Evolutionary conservation across 2,113 vertebrate genomes (phyloP).

Genomic region (Poeciliopsis occidentalis): DNA sequence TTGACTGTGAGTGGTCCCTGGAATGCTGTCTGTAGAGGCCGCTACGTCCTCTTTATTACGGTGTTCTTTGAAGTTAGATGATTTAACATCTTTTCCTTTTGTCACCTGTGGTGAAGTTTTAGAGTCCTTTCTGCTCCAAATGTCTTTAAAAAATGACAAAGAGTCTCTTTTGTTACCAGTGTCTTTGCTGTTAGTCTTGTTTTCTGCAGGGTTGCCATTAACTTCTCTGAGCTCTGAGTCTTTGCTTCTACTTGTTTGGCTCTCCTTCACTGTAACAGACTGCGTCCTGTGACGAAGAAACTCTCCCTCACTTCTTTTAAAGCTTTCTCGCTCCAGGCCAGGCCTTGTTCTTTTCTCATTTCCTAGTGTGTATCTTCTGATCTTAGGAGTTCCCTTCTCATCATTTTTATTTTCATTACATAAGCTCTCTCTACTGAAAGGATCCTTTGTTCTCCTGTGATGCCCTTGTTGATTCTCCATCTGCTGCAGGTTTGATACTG

Average conservation of each 20-base stretch:
- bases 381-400: slow-evolving; percentile 26
- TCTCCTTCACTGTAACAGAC: slow-evolving; percentile 16
- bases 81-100: slow-evolving; percentile 22
- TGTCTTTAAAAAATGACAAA: slow-evolving; percentile 31
- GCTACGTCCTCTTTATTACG: slow-evolving; percentile 15
- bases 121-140: slow-evolving; percentile 33
- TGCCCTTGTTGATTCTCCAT: slow-evolving; percentile 34
- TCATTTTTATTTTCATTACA: slow-evolving; percentile 41
- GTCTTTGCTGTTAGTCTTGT: slow-evolving; percentile 23
- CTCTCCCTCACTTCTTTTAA: slow-evolving; percentile 32
- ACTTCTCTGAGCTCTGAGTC: slow-evolving; percentile 50
- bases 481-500: slow-evolving; percentile 17
- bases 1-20: slow-evolving; percentile 63
- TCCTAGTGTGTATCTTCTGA: slow-evolving; percentile 31
- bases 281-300: slow-evolving; percentile 18
- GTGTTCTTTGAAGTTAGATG: slow-evolving; percentile 41
- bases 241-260: slow-evolving; percentile 42
- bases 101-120: slow-evolving; percentile 20
- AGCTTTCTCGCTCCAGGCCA: slow-evolving; percentile 34
- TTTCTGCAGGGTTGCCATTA: slow-evolving; percentile 33
- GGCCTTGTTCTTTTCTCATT: slow-evolving; percentile 30
- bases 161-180: slow-evolving; percentile 28
- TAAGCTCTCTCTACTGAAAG: slow-evolving; percentile 46
- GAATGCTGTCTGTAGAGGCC: slow-evolving; percentile 47
- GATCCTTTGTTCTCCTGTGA: slow-evolving; percentile 42